Evolutionary conservation across 2,888 invertebrate species (phyloP), one percentile per base, ranked within the genome.

Genomic region (Andrena trimmerana): DNA sequence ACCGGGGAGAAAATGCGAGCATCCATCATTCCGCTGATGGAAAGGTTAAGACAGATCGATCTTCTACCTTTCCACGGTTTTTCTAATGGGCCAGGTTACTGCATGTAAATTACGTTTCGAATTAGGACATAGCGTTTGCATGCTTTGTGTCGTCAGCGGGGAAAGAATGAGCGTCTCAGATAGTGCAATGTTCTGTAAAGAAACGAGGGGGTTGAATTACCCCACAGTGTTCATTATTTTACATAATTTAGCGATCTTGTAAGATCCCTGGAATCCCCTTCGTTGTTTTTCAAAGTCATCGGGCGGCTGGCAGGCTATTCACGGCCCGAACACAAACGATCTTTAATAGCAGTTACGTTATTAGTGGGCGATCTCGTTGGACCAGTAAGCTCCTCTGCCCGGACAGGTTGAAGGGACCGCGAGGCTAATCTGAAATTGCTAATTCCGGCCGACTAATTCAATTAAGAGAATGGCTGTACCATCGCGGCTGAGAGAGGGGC

Each of bases 401-500:
- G 59, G 78, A 78, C 81, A 76, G 83, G 67, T 67, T 59, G 73
- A 59, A 27, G 81, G 68, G 72, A 71, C 76, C 72, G 69, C 75
- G 74, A 77, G 88, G 90, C 90, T 91, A 91, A 92, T 92, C 91
- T 89, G 90, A 92, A 93, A 93, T 92, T 92, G 91, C 92, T 92
- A 93, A 93, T 93, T 92, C 91, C 91, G 90, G 91, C 88, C 87
- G 91, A 91, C 92, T 92, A 91, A 93, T 93, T 93, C 91, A 93
- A 93, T 93, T 93, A 93, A 91, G 92, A 91, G 92, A 92, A 92
- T 89, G 90, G 90, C 85, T 84, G 68, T 36, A 54, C 75, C 42
- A 86, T 77, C 76, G 79, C 76, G 76, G 81, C 50, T 50, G 77
- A 82, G 83, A 83, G 81, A 42, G 81, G 73, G 59, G 54, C n/a